These are phyloP conservation scores for Kryphioiulus occultus DNA, from an alignment of 2,888 invertebrate species.

Conservation along the genomic window DNA sequence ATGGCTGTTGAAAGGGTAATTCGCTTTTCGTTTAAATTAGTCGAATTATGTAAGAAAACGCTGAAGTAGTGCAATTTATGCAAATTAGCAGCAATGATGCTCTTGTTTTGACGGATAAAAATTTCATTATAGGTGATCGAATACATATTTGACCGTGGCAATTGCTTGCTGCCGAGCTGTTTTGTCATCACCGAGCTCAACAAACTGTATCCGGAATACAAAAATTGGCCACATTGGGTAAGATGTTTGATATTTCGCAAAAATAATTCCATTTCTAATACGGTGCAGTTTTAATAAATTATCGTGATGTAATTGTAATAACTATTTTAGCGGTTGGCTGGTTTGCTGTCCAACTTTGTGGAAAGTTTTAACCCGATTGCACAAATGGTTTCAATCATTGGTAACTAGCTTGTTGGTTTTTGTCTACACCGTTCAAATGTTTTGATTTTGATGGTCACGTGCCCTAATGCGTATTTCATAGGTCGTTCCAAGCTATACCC, in stretches of 20 bases:
- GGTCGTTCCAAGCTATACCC: conserved; percentile 87
- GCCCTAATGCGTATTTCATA: conserved; percentile 51
- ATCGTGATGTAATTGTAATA: too few species aligned
- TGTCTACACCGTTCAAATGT: background rate
- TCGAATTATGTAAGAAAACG: background rate
- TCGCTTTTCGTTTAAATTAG: too few species aligned
- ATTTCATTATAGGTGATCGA: conserved; percentile 71
- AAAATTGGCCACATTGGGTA: conserved; percentile 92
- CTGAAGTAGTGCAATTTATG: too few species aligned
- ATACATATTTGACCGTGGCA: conserved; percentile 90
- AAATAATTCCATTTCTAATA: too few species aligned
- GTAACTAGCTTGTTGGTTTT: conserved; percentile 60
- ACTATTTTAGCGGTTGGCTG: conserved; percentile 77
- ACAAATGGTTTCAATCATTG: conserved; percentile 94
- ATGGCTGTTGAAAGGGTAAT: conserved; percentile 75
- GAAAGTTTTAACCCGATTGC: conserved; percentile 93
- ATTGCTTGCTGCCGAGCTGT: conserved; percentile 91
- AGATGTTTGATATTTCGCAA: conserved; percentile 54
- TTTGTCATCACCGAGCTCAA: conserved; percentile 95
- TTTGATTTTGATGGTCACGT: background rate
- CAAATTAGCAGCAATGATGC: conserved; percentile 51
- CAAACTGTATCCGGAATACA: conserved; percentile 82
- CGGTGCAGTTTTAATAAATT: too few species aligned
- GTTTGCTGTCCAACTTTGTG: conserved; percentile 84
- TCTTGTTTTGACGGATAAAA: too few species aligned